Evolutionary conservation across 2,113 vertebrate species (phyloP).

Genomic region (Trematocara zebra): DNA sequence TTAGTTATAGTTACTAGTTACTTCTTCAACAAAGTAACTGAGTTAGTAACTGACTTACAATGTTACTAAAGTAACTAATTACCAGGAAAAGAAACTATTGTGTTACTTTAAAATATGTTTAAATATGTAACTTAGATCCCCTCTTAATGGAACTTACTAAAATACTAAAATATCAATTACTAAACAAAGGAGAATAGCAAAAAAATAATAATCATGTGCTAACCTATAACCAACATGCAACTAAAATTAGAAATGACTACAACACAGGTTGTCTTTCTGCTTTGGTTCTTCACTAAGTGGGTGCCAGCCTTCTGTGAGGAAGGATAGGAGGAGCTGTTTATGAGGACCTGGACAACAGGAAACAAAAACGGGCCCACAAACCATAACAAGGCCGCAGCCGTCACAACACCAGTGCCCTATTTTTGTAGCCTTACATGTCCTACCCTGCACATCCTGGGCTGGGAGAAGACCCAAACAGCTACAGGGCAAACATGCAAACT

Average conservation of each 20-base stretch:
- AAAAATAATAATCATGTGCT: neutral
- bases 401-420: neutral
- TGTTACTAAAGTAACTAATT: neutral
- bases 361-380: neutral
- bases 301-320: neutral
- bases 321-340: neutral
- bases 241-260: neutral
- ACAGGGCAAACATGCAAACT: neutral
- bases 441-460: neutral
- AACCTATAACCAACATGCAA: neutral
- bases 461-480: neutral
- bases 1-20: neutral
- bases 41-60: neutral
- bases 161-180: neutral
- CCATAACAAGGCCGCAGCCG: rapidly evolving
- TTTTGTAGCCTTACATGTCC: neutral
- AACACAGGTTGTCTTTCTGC: neutral
- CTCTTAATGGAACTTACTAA: neutral
- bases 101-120: neutral
- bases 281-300: neutral
- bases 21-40: neutral
- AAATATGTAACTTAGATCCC: neutral
- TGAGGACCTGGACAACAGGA: neutral
- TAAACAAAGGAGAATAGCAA: neutral
- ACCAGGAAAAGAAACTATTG: neutral